Conservation (phyloP, 2,888 invertebrate genomes). For the Orthonychiurus folsomi region DNA sequence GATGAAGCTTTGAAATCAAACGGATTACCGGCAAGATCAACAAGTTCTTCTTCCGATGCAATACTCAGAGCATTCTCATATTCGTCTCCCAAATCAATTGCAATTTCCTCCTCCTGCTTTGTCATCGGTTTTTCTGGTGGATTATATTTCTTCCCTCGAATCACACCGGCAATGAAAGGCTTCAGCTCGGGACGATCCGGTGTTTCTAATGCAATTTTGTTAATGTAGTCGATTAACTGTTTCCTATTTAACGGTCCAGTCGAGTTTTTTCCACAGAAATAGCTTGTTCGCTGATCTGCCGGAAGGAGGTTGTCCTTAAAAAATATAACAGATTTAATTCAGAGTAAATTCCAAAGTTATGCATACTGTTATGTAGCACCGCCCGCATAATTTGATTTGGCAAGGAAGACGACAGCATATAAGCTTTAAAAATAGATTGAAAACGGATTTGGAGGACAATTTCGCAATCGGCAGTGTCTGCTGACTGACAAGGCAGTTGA, state of each 20-base stretch:
- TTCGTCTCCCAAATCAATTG: slow-evolving; percentile 86
- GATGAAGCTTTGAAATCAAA: too few relatives aligned
- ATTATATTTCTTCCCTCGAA: slow-evolving; percentile 89
- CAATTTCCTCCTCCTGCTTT: slow-evolving; percentile 82
- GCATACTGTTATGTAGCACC: too few relatives aligned
- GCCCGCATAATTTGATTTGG: too few relatives aligned
- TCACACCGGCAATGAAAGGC: slow-evolving; percentile 80
- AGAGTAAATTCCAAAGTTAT: slow-evolving; percentile 1
- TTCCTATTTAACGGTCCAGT: slow-evolving; percentile 94
- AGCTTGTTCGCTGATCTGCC: slow-evolving; percentile 87
- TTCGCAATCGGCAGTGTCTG: background rate
- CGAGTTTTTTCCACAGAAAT: slow-evolving; percentile 88
- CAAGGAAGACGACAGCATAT: too few relatives aligned
- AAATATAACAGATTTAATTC: slow-evolving; percentile 5
- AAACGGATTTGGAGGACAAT: background rate
- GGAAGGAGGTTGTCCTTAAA: slow-evolving; percentile 91
- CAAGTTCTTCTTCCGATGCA: slow-evolving; percentile 92
- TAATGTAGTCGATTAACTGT: slow-evolving; percentile 89
- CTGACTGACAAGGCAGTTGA: background rate
- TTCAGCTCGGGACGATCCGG: slow-evolving; percentile 94
- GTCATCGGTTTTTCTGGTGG: slow-evolving; percentile 60
- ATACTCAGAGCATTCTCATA: slow-evolving; percentile 79
- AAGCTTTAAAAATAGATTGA: background rate
- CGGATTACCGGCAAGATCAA: slow-evolving; percentile 82
- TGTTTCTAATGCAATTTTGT: slow-evolving; percentile 95